phyloP scores from a whole-genome alignment of 2,888 invertebrate genomes.

The Tanypteryx hageni region DNA sequence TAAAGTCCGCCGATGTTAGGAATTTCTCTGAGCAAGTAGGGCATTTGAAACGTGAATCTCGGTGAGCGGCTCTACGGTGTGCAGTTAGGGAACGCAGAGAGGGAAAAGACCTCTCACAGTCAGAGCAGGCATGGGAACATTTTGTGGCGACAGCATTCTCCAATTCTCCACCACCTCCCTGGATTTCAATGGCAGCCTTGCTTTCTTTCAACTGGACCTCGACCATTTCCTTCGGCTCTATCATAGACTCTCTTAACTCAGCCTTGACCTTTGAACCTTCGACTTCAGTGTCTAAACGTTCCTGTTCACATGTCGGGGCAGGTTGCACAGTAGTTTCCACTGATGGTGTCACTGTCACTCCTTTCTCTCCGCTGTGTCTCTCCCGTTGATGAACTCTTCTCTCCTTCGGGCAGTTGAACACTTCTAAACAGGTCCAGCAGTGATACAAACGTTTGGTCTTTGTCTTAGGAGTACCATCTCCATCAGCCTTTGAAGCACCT shows the following conservation, averaged over 20 bases:
- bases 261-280: conserved; percentile 25
- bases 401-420: conserved; percentile 80
- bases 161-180: not conserved
- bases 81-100: conserved; percentile 51
- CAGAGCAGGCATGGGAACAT: conserved; percentile 33
- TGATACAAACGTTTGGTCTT: conserved; percentile 74
- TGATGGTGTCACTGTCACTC: conserved; percentile 45
- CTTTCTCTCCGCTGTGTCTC: conserved; percentile 76
- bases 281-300: conserved; percentile 27
- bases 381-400: conserved; percentile 80
- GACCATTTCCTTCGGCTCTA: conserved; percentile 1
- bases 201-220: not conserved
- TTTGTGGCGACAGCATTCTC: not conserved
- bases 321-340: not conserved
- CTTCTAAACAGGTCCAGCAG: conserved; percentile 79
- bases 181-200: not conserved
- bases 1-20: conserved; percentile 82
- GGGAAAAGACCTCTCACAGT: conserved; percentile 53
- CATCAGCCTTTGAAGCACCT: not conserved
- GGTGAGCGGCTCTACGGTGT: conserved; percentile 57
- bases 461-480: conserved; percentile 43
- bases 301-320: not conserved
- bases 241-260: conserved; percentile 40
- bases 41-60: conserved; percentile 75
- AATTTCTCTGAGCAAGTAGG: conserved; percentile 83